These are phyloP conservation scores for Procambarus clarkii DNA, from an alignment of 1,140 invertebrate species.

Conservation along the genomic window DNA sequence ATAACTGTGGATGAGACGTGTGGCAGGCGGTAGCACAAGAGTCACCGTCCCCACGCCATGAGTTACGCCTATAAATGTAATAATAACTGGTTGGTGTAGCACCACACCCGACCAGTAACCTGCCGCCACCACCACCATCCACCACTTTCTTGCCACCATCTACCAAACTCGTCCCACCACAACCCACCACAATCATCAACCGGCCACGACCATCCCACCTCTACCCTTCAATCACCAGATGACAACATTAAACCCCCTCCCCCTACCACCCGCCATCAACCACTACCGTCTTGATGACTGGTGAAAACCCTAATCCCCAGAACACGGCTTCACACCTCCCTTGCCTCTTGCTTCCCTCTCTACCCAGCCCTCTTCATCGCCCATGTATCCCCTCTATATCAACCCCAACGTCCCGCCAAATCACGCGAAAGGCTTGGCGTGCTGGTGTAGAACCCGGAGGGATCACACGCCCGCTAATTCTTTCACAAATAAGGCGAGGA, in stretches of 20 bases:
- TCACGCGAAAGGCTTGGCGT: constrained; percentile 8
- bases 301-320: neutral
- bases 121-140: too few relatives aligned
- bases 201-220: too few relatives aligned
- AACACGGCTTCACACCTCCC: neutral
- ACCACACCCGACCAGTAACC: neutral
- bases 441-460: neutral
- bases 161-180: too few relatives aligned
- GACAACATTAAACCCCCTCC: too few relatives aligned
- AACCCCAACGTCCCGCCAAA: neutral
- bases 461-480: constrained; percentile 12
- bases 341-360: neutral
- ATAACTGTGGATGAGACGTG: neutral
- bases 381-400: neutral
- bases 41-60: too few relatives aligned
- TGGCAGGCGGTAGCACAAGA: too few relatives aligned
- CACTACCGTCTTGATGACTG: neutral
- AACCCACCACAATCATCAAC: too few relatives aligned
- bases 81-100: neutral
- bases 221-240: too few relatives aligned
- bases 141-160: too few relatives aligned
- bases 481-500: neutral
- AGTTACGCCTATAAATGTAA: too few relatives aligned
- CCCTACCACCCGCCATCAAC: too few relatives aligned
- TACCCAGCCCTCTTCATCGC: neutral